phyloP scores from a whole-genome alignment of 2,888 invertebrate species.

The Stramonita haemastoma region DNA sequence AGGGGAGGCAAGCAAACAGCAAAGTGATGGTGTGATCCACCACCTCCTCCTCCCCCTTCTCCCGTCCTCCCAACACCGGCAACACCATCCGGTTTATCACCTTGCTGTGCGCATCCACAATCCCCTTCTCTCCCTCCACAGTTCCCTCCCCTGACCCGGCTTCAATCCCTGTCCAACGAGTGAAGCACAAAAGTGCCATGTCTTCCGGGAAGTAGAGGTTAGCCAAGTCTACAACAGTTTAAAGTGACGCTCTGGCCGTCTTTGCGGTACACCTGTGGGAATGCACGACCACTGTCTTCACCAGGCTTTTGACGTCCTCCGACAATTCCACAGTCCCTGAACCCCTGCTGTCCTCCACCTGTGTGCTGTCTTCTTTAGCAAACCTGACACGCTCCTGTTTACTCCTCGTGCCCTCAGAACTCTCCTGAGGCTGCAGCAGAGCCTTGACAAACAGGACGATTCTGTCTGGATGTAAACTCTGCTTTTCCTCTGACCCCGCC shows the following conservation, averaged over 20 bases:
- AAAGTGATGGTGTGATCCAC: conserved; percentile 29
- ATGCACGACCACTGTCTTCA: conserved; percentile 29
- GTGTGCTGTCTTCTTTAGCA: conserved; percentile 50
- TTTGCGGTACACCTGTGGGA: conserved; percentile 27
- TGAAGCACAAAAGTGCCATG: conserved; percentile 8
- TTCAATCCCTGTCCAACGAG: neutral
- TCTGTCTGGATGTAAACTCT: conserved; percentile 30
- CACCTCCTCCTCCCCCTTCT: neutral
- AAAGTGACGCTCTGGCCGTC: neutral
- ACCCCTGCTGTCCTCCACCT: no score
- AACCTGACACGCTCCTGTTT: conserved; percentile 41
- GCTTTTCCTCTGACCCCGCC: neutral
- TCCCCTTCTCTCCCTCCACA: neutral
- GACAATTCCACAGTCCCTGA: neutral
- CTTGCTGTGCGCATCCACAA: conserved; percentile 16
- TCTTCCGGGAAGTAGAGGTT: conserved; percentile 33
- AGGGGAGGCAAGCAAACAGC: conserved; percentile 39
- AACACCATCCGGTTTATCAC: conserved; percentile 36
- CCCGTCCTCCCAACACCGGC: conserved; percentile 19
- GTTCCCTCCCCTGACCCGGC: conserved; percentile 5
- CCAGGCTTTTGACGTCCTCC: neutral
- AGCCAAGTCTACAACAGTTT: conserved; percentile 35
- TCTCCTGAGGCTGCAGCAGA: neutral
- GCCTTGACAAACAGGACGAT: conserved; percentile 27
- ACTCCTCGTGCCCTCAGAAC: neutral